Evolutionary conservation across 2,797 vertebrate genomes (phyloP).

Genomic region (Sebastes itinus): DNA sequence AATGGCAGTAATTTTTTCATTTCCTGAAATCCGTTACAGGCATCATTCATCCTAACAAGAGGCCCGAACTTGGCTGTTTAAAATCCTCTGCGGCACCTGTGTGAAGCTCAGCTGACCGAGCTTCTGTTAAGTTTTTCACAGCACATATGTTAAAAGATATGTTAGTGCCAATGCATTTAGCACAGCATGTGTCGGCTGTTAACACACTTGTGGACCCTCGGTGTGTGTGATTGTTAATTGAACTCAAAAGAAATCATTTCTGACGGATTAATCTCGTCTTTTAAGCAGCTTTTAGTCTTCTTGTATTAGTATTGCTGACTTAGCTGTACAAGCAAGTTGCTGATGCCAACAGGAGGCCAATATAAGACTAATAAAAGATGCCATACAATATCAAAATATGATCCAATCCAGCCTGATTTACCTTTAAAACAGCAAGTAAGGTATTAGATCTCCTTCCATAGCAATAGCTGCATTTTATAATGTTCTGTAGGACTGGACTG

Average conservation of each 20-base stretch:
- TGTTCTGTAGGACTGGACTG: background rate
- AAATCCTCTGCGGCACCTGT: constrained; percentile 31
- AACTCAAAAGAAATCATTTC: constrained; percentile 44
- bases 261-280: constrained; percentile 41
- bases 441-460: background rate
- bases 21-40: constrained; percentile 46
- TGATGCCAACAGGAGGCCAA: constrained; percentile 6
- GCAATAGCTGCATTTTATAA: background rate
- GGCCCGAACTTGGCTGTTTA: background rate
- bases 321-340: constrained; percentile 17
- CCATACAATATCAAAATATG: background rate
- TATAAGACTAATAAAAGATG: constrained; percentile 26
- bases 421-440: constrained; percentile 2
- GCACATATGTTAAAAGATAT: constrained; percentile 33
- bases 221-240: constrained; percentile 18
- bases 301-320: constrained; percentile 28
- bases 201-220: constrained; percentile 21
- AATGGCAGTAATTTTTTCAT: constrained; percentile 24
- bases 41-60: constrained; percentile 33
- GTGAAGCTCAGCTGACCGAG: constrained; percentile 20
- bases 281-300: constrained; percentile 45
- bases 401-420: background rate
- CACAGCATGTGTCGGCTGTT: constrained; percentile 36
- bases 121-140: constrained; percentile 21
- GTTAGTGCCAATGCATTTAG: constrained; percentile 18